Evolutionary conservation across 2,113 vertebrate genomes (phyloP).

Genomic region (Sinocyclocheilus rhinocerous): DNA sequence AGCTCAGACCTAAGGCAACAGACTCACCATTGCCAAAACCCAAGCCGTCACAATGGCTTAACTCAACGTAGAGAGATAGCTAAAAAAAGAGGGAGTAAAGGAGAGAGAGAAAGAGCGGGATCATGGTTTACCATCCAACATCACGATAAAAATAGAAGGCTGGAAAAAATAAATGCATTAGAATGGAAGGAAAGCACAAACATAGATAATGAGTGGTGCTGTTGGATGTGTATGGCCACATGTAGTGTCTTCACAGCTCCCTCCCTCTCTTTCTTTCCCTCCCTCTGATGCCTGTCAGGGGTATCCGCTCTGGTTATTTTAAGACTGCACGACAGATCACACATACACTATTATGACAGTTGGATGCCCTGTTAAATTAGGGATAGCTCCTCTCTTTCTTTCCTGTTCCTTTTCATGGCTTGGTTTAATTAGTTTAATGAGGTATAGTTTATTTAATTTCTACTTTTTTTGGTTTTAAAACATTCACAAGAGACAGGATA

Average conservation of each 20-base stretch:
- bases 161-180: background rate
- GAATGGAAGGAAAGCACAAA: slow-evolving; percentile 19
- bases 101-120: background rate
- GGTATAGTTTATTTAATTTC: background rate
- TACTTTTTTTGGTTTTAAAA: background rate
- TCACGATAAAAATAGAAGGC: background rate
- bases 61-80: background rate
- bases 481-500: background rate
- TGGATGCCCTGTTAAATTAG: slow-evolving; percentile 48
- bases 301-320: slow-evolving; percentile 56
- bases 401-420: slow-evolving; percentile 20
- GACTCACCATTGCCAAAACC: slow-evolving; percentile 27
- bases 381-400: slow-evolving; percentile 6
- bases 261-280: background rate
- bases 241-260: slow-evolving; percentile 13
- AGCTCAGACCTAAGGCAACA: slow-evolving; percentile 21
- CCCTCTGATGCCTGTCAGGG: slow-evolving; percentile 56
- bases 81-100: background rate
- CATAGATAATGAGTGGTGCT: background rate
- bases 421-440: slow-evolving; percentile 21
- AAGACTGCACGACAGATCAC: slow-evolving; percentile 53
- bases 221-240: slow-evolving; percentile 18
- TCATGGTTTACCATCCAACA: slow-evolving; percentile 2
- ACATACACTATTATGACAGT: slow-evolving; percentile 50
- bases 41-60: slow-evolving; percentile 38